These are phyloP conservation scores for Cephus rjabovi DNA, from an alignment of 2,888 invertebrate species.

Conservation along the genomic window DNA sequence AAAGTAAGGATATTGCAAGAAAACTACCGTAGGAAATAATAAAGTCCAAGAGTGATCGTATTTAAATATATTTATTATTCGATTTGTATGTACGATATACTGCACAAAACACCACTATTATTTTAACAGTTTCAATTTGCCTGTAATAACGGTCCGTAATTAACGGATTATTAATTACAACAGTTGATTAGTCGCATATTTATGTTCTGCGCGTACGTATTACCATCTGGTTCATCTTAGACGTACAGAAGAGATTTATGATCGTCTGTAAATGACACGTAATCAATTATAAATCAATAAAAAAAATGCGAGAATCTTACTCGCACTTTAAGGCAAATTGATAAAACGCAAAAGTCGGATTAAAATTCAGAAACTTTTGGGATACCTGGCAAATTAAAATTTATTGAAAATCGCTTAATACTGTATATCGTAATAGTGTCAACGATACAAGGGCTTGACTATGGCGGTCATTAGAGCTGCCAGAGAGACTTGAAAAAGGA, in stretches of 20 bases:
- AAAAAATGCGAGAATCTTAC: not conserved
- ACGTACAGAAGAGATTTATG: not conserved
- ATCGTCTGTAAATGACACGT: not conserved
- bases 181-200: not conserved
- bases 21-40: not conserved
- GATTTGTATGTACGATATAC: slow-evolving; percentile 22
- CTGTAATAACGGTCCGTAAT: not conserved
- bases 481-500: not conserved
- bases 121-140: slow-evolving; percentile 3
- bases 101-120: slow-evolving; percentile 13
- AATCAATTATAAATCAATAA: not conserved
- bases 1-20: not conserved
- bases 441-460: slow-evolving; percentile 1
- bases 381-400: not conserved
- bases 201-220: not conserved
- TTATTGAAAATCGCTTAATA: slow-evolving; percentile 4
- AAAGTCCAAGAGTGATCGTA: slow-evolving; percentile 1
- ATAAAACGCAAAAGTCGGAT: not conserved
- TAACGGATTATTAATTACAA: not conserved
- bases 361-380: not conserved
- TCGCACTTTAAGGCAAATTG: not conserved
- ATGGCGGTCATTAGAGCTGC: not conserved
- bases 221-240: not conserved
- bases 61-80: slow-evolving; percentile 29
- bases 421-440: slow-evolving; percentile 12